phyloP scores from a whole-genome alignment of 2,888 invertebrate genomes.

The Prosopocoilus inquinatus region DNA sequence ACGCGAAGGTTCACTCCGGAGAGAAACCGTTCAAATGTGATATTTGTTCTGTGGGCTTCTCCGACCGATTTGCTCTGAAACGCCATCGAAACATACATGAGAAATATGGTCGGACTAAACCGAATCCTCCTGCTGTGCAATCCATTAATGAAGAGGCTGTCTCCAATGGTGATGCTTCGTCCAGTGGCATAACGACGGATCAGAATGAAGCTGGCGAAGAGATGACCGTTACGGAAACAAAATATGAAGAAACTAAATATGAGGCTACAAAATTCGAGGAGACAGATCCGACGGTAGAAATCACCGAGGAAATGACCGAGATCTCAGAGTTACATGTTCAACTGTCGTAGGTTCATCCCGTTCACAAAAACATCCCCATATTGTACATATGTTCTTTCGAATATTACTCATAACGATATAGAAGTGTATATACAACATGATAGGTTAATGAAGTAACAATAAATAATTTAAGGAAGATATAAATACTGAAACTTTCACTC shows the following conservation, averaged over 20 bases:
- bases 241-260: constrained; percentile 41
- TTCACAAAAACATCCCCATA: too few relatives aligned
- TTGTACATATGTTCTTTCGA: too few relatives aligned
- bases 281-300: constrained; percentile 33
- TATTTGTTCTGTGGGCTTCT: constrained; percentile 82
- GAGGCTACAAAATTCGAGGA: constrained; percentile 42
- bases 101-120: constrained; percentile 70
- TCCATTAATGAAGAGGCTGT: not conserved
- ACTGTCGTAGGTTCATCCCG: constrained; percentile 35
- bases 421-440: too few relatives aligned
- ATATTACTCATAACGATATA: too few relatives aligned
- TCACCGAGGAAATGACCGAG: constrained; percentile 46
- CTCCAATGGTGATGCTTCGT: constrained; percentile 12
- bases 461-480: too few relatives aligned
- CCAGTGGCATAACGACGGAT: constrained; percentile 23
- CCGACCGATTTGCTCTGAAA: constrained; percentile 83
- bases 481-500: too few relatives aligned
- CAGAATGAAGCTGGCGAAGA: constrained; percentile 31
- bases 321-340: constrained; percentile 49
- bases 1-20: constrained; percentile 80
- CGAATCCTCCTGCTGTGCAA: constrained; percentile 38
- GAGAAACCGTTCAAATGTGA: constrained; percentile 82
- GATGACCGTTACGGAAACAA: constrained; percentile 37
- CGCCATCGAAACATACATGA: constrained; percentile 85
- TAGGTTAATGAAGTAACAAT: too few relatives aligned